These are phyloP conservation scores for Aldabrachelys gigantea DNA, from an alignment of 2,113 vertebrate species.

Conservation along the genomic window DNA sequence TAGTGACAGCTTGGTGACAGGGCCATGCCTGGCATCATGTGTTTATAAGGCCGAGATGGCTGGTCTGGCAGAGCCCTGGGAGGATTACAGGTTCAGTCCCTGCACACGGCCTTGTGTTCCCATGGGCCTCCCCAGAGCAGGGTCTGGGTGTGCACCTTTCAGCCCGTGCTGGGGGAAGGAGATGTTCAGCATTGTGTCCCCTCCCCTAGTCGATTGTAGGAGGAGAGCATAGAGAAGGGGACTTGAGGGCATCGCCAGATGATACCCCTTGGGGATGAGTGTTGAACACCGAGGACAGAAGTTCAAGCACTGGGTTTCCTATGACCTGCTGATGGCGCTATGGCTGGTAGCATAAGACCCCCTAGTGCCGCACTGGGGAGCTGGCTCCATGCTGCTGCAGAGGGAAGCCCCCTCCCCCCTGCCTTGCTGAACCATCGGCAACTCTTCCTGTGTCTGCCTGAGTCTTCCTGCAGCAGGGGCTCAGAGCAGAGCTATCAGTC, in stretches of 20 bases:
- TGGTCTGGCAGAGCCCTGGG: not conserved
- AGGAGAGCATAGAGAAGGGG: not conserved
- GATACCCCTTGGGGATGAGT: too few species aligned
- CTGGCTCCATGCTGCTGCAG: too few species aligned
- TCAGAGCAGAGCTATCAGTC: not conserved
- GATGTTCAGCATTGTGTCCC: not conserved
- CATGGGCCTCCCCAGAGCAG: not conserved
- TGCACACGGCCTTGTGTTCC: not conserved
- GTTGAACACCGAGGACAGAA: not conserved
- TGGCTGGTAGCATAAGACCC: not conserved
- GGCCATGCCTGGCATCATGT: not conserved
- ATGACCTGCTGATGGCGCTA: not conserved
- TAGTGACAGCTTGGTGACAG: too few species aligned
- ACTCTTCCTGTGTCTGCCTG: not conserved
- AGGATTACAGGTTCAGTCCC: not conserved
- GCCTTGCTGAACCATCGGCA: too few species aligned
- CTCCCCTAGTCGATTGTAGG: not conserved
- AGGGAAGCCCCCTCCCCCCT: too few species aligned
- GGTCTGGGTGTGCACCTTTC: not conserved
- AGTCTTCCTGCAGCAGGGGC: not conserved
- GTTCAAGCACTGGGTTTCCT: not conserved
- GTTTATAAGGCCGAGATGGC: not conserved
- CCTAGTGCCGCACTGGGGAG: not conserved
- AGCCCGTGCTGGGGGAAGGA: not conserved
- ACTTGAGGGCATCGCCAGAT: not conserved